These are phyloP conservation scores for Mystacides longicornis DNA, from an alignment of 2,888 invertebrate genomes.

Conservation along the genomic window DNA sequence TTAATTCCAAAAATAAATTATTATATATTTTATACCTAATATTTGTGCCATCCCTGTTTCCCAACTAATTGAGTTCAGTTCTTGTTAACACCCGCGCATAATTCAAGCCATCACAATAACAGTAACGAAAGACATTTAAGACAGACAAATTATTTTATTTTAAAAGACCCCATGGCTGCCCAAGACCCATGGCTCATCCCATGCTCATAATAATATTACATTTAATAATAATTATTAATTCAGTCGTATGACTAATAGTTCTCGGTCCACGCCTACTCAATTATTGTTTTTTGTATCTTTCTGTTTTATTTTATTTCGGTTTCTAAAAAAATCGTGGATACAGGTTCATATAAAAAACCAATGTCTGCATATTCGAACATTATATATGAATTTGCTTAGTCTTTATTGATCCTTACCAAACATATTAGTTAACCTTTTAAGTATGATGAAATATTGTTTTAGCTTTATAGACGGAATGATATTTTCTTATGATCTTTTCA, in stretches of 20 bases:
- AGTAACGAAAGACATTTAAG: background rate
- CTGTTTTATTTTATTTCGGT: background rate
- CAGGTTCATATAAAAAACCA: too few relatives aligned
- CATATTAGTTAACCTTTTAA: too few relatives aligned
- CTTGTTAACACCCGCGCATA: slow-evolving; percentile 1
- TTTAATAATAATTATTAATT: too few relatives aligned
- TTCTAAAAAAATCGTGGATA: too few relatives aligned
- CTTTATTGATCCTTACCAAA: too few relatives aligned
- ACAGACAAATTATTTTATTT: background rate
- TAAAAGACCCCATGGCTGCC: too few relatives aligned
- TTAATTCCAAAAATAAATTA: too few relatives aligned
- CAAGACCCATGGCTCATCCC: background rate
- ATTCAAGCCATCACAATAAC: background rate
- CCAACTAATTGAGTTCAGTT: background rate
- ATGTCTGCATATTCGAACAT: too few relatives aligned
- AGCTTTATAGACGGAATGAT: too few relatives aligned
- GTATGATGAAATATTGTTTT: too few relatives aligned
- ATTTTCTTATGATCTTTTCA: too few relatives aligned
- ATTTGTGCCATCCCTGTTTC: background rate
- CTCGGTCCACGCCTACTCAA: background rate
- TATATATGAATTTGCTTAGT: too few relatives aligned
- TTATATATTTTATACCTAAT: background rate
- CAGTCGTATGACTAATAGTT: slow-evolving; percentile 1
- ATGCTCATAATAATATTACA: background rate
- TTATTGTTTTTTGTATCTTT: background rate